Percentiles rank a stretch among this genome's conserved stretches.
These are phyloP conservation scores for Pseudopodoces humilis DNA, from an alignment of 2,113 vertebrate species.

Conservation along the genomic window DNA sequence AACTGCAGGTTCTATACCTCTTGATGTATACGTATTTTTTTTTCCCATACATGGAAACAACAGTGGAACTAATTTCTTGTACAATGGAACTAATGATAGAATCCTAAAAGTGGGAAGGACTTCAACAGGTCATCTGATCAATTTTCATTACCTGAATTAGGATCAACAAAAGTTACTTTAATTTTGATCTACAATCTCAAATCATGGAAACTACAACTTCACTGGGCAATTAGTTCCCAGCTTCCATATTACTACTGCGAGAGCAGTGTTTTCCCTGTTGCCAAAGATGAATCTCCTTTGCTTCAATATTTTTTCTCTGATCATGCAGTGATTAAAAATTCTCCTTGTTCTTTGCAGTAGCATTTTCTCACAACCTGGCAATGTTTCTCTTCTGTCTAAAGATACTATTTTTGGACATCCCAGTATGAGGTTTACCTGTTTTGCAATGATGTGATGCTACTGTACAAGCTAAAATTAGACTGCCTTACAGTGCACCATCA, in stretches of 20 bases:
- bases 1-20: neutral
- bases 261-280: neutral
- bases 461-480: neutral
- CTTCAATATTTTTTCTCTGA: neutral
- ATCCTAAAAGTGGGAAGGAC: neutral
- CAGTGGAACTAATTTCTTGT: neutral
- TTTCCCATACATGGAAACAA: neutral
- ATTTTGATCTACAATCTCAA: neutral
- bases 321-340: neutral
- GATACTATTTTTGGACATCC: neutral
- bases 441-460: neutral
- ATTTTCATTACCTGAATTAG: neutral
- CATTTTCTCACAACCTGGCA: neutral
- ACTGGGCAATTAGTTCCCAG: neutral
- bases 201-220: neutral
- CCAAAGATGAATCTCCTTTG: neutral
- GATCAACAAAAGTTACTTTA: neutral
- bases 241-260: neutral
- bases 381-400: neutral
- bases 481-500: neutral
- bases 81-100: neutral
- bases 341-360: neutral
- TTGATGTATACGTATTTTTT: neutral
- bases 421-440: neutral
- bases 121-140: neutral